These are phyloP conservation scores for Pocota personata DNA, from an alignment of 2,888 invertebrate species.

Conservation along the genomic window DNA sequence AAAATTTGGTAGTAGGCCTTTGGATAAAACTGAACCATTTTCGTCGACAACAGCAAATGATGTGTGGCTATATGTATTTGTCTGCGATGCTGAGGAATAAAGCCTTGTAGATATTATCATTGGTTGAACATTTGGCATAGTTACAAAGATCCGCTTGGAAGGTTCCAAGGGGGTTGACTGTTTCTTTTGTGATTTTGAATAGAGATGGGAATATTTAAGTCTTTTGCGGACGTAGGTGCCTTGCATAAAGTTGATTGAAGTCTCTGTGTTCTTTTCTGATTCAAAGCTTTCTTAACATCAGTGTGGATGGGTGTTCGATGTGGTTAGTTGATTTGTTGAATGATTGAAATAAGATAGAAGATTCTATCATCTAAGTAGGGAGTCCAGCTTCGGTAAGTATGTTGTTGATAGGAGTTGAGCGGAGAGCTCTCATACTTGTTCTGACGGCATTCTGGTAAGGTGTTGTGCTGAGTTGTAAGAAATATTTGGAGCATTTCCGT, in stretches of 20 bases:
- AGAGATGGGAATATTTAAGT: background rate
- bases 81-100: too few species aligned
- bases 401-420: background rate
- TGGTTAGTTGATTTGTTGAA: background rate
- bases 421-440: too few species aligned
- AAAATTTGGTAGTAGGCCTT: background rate
- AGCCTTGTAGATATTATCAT: conserved; percentile 3
- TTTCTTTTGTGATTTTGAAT: background rate
- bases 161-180: background rate
- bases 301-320: background rate
- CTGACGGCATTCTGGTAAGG: too few species aligned
- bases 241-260: background rate
- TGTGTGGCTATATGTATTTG: background rate
- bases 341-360: background rate
- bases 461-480: background rate
- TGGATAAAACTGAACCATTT: background rate
- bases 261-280: background rate
- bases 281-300: background rate
- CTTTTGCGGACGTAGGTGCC: background rate
- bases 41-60: conserved; percentile 4
- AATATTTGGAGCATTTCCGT: background rate
- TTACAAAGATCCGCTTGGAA: too few species aligned
- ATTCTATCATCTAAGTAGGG: background rate
- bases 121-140: too few species aligned
- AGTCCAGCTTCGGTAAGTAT: background rate